Percentiles rank a stretch among this genome's conserved stretches.
Conservation (phyloP, 30 jellyfish, hydroid and myxozoan species). For the Hydractinia symbiolongicarpus region DNA sequence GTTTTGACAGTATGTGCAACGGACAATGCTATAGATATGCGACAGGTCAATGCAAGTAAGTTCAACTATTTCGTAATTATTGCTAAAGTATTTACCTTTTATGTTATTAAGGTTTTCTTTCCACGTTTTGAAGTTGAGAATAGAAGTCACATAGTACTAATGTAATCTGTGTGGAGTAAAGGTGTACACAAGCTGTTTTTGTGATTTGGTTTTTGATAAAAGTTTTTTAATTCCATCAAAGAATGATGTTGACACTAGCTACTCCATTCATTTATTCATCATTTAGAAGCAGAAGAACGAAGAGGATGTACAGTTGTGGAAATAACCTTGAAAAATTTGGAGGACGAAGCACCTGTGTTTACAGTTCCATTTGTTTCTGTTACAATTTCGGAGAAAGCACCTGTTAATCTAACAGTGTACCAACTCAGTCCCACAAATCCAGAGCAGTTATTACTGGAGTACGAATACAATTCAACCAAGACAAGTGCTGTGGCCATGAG, state of each 20-base stretch:
- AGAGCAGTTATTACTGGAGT: background rate
- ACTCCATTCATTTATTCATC: background rate
- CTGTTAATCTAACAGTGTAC: conserved; percentile 22
- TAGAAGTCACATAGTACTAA: too few relatives aligned
- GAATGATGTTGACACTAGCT: background rate
- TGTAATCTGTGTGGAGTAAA: too few relatives aligned
- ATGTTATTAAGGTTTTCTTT: background rate
- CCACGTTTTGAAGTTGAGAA: background rate
- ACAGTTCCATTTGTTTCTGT: background rate
- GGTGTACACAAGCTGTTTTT: too few relatives aligned
- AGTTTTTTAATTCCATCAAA: too few relatives aligned
- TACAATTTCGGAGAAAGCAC: conserved; percentile 13
- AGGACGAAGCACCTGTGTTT: background rate
- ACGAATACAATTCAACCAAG: background rate
- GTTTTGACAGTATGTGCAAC: conserved; percentile 21
- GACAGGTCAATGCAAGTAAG: background rate
- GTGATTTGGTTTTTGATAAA: too few relatives aligned
- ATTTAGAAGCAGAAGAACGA: conserved; percentile 14
- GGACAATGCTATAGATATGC: background rate
- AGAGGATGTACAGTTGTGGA: conserved; percentile 1
- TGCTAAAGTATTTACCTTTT: background rate
- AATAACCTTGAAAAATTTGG: background rate
- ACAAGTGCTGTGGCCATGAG: conserved; percentile 5
- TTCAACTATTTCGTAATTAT: background rate
- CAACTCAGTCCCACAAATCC: conserved; percentile 36